Conservation (phyloP, 2,888 invertebrate genomes). For the Malthinus seriepunctatus region DNA sequence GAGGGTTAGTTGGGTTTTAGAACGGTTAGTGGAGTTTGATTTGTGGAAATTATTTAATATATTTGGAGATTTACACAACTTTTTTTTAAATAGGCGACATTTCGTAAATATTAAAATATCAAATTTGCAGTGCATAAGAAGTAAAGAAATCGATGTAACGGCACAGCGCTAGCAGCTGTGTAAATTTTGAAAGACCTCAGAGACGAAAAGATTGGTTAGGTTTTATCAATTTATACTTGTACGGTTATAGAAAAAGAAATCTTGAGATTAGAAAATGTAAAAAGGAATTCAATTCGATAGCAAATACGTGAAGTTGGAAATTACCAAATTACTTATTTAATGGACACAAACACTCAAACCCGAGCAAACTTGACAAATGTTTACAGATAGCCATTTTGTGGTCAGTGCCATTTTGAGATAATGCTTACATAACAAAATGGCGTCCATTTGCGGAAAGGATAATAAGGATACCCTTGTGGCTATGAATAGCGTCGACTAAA, state of each 20-base stretch:
- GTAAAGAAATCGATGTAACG: too few species aligned
- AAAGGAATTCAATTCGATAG: too few species aligned
- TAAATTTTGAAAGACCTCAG: too few species aligned
- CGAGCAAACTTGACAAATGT: constrained; percentile 7
- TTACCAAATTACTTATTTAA: constrained; percentile 4
- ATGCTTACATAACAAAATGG: constrained; percentile 26
- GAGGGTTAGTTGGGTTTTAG: constrained; percentile 30
- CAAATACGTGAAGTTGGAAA: not conserved
- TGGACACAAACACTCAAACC: not conserved
- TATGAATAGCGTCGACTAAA: constrained; percentile 19
- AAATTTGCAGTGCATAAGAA: too few species aligned
- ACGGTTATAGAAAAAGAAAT: too few species aligned
- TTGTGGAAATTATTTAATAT: constrained; percentile 18
- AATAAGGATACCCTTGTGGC: constrained; percentile 20
- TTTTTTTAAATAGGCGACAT: not conserved
- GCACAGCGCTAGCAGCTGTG: too few species aligned
- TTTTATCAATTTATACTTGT: too few species aligned
- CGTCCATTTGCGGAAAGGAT: constrained; percentile 23
- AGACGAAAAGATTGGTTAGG: too few species aligned
- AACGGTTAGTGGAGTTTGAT: constrained; percentile 27
- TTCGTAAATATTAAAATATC: too few species aligned
- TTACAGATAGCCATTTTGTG: constrained; percentile 24
- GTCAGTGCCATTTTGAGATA: constrained; percentile 30
- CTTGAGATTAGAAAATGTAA: too few species aligned
- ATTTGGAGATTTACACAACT: too few species aligned